Percentiles rank a stretch among this genome's conserved stretches.
These are phyloP conservation scores for Silurus lanzhouensis DNA, from an alignment of 2,797 vertebrate species.

Conservation along the genomic window DNA sequence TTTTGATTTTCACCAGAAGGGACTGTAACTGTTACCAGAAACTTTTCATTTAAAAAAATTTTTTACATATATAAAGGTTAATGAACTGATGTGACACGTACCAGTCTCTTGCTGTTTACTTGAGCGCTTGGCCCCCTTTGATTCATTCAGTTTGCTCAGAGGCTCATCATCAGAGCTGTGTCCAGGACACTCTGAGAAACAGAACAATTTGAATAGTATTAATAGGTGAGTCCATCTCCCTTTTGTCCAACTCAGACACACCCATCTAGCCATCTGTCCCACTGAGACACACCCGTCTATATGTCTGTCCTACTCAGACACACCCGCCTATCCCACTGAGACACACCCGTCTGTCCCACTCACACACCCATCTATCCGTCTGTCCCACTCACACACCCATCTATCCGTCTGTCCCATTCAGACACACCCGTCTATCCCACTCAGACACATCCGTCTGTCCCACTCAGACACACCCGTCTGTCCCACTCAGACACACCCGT, in stretches of 20 bases:
- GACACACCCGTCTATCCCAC: no score
- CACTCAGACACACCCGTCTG: neutral
- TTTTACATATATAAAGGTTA: neutral
- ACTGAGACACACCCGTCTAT: no score
- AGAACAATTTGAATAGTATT: neutral
- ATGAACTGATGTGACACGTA: neutral
- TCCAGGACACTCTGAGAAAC: neutral
- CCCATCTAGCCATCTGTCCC: no score
- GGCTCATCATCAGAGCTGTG: conserved; percentile 29
- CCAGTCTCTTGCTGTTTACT: conserved; percentile 9
- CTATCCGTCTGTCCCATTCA: no score
- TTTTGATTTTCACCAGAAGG: neutral
- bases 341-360: no score
- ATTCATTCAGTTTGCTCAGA: conserved; percentile 2
- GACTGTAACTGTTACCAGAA: neutral
- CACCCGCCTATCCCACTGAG: neutral
- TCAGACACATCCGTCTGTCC: no score
- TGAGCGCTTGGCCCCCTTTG: conserved; percentile 9
- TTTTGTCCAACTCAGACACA: no score
- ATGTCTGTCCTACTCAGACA: neutral
- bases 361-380: no score
- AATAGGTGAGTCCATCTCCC: no score
- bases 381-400: no score
- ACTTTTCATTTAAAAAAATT: neutral
- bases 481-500: neutral